Percentiles rank a stretch among this genome's conserved stretches.
Evolutionary conservation across 2,888 invertebrate species (phyloP).

Genomic region (Drosophila nr. perissopoda): DNA sequence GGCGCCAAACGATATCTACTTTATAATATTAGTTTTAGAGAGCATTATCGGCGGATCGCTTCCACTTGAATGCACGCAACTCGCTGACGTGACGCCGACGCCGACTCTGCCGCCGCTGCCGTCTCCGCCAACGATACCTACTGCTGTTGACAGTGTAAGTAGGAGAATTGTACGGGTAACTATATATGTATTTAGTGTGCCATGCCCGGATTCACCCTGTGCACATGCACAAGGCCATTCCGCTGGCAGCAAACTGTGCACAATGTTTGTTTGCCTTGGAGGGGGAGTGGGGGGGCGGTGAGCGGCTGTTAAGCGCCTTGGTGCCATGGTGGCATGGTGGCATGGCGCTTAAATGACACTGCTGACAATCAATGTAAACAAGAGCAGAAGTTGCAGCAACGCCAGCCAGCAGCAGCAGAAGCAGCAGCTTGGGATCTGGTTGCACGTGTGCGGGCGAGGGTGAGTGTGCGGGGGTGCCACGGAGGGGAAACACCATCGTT

Average conservation of each 20-base stretch:
- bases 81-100: constrained; percentile 51
- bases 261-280: constrained; percentile 36
- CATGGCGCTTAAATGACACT: constrained; percentile 74
- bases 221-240: constrained; percentile 60
- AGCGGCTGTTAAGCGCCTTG: constrained; percentile 41
- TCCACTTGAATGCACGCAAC: constrained; percentile 75
- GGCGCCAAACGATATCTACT: constrained; percentile 83
- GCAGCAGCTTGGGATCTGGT: constrained; percentile 34
- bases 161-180: constrained; percentile 44
- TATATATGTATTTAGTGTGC: constrained; percentile 2
- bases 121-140: constrained; percentile 10
- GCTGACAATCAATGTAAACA: constrained; percentile 76
- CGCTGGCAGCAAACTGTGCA: constrained; percentile 29
- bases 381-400: constrained; percentile 53
- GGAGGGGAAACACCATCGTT: constrained; percentile 27
- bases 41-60: constrained; percentile 82
- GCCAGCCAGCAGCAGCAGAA: constrained; percentile 31
- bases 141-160: constrained; percentile 51
- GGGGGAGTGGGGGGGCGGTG: background rate
- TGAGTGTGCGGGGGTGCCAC: constrained; percentile 4
- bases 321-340: constrained; percentile 60
- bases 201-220: constrained; percentile 36
- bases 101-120: constrained; percentile 16
- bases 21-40: constrained; percentile 81
- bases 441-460: constrained; percentile 32